Evolutionary conservation across 2,113 vertebrate species (phyloP), one percentile per base, ranked within the genome.

Genomic region (Podarcis cretensis): DNA sequence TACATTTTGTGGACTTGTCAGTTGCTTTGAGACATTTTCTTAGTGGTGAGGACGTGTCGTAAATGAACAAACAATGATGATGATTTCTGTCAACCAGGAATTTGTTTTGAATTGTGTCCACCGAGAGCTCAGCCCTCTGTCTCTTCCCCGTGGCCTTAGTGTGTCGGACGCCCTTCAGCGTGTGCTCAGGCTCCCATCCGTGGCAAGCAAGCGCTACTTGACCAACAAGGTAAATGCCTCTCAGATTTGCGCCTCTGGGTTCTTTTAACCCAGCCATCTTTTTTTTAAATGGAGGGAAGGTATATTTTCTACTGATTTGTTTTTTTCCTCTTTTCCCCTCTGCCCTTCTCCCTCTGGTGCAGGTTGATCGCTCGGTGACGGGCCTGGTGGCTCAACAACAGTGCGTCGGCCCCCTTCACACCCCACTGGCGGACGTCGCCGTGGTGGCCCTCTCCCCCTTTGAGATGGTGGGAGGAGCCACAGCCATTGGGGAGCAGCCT

Each of bases 321-420:
- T 37, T 37, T 10, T 63, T 21, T 10, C 25, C n/a, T 69, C n/a
- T 30, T 13, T 35, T 7, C 57, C 37, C 77, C 27, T 12, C 23
- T 4, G 4, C 37, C 20, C 21, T 25, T 5, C 6, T 20, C 4
- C 21, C 81, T 66, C 48, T 21, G 7, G 2, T 13, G 5, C 94
- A 99, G 98, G 98, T 99, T 94, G 98, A 99, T 95, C 98, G 98
- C 73, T 99, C 98, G 0, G 98, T 99, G 92, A 97, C 98, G 0
- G 98, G 98, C 43, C 95, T 99, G 90, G 98, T 99, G 90, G 98
- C 98, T 35, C 98, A 99, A 96, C 98, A 99, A 93, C 98, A 99
- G 94, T 99, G 98, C 23, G 98, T 99, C 0, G 98, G 98, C 0
- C 98, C 98, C 16, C 97, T 99, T 40, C 98, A 99, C 92, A 99